These are phyloP conservation scores for Mellilla xanthometata DNA, from an alignment of 2,888 invertebrate species.

Conservation along the genomic window DNA sequence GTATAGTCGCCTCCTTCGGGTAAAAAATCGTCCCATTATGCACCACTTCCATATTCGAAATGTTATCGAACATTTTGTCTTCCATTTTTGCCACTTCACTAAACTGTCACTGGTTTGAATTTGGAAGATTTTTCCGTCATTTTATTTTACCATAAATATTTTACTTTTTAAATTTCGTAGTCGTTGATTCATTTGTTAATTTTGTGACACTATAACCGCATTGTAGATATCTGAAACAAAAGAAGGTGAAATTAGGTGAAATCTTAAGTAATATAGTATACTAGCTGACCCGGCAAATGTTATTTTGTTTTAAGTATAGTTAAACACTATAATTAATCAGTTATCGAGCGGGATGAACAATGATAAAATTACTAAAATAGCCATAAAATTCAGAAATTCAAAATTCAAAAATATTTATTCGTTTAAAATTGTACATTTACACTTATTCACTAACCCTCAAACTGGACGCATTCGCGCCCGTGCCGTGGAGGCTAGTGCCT, in stretches of 20 bases:
- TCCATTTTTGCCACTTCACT: constrained; percentile 44
- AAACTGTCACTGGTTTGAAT: constrained; percentile 36
- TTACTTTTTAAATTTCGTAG: background rate
- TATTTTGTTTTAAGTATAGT: too few relatives aligned
- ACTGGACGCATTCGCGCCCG: too few relatives aligned
- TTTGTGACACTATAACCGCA: constrained; percentile 21
- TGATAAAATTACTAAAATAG: too few relatives aligned
- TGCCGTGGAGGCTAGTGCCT: too few relatives aligned
- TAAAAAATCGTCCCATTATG: constrained; percentile 73
- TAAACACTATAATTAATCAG: too few relatives aligned
- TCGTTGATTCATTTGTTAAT: constrained; percentile 9
- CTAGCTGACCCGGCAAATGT: too few relatives aligned
- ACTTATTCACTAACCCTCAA: too few relatives aligned
- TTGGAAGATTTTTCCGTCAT: constrained; percentile 24
- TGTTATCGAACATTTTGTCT: constrained; percentile 35
- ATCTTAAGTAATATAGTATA: too few relatives aligned
- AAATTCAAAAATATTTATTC: too few relatives aligned
- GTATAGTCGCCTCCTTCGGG: constrained; percentile 88
- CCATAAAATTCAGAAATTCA: too few relatives aligned
- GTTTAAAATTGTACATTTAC: too few relatives aligned
- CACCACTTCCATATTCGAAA: constrained; percentile 49
- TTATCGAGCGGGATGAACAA: too few relatives aligned
- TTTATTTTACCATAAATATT: constrained; percentile 12
- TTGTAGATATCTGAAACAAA: constrained; percentile 46
- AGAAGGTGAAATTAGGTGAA: constrained; percentile 32